Conservation (phyloP, 2,797 vertebrate genomes). For the Danio jaintianensis region DNA sequence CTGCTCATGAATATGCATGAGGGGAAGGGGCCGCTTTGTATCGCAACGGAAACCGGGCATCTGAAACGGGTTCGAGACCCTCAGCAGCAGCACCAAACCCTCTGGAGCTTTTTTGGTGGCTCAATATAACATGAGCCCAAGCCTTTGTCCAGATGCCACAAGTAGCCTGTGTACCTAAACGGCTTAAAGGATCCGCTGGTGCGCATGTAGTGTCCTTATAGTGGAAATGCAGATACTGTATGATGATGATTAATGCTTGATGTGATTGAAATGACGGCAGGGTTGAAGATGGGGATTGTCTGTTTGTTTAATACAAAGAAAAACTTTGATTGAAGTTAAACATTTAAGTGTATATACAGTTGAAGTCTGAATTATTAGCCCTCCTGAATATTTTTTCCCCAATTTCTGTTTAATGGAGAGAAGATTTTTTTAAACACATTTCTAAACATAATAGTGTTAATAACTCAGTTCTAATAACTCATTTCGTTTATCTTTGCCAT, state of each 20-base stretch:
- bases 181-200: constrained; percentile 18
- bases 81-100: constrained; percentile 55
- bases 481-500: no score
- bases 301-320: not conserved
- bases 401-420: no score
- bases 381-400: no score
- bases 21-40: constrained; percentile 56
- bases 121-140: constrained; percentile 22
- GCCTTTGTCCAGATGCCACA: constrained; percentile 8
- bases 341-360: no score
- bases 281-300: not conserved
- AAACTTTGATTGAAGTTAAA: not conserved
- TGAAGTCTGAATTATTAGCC: no score
- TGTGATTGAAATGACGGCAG: no score
- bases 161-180: not conserved
- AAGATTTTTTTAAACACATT: no score
- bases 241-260: not conserved
- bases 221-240: not conserved
- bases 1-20: constrained; percentile 74
- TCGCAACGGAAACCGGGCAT: constrained; percentile 33
- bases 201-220: not conserved
- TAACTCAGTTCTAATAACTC: no score
- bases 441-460: no score
- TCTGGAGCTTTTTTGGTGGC: constrained; percentile 56
- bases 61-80: constrained; percentile 27